Percentiles rank a stretch among this genome's conserved stretches.
Evolutionary conservation across 2,888 invertebrate species (phyloP).

Genomic region (Caenorhabditis sulstoni): DNA sequence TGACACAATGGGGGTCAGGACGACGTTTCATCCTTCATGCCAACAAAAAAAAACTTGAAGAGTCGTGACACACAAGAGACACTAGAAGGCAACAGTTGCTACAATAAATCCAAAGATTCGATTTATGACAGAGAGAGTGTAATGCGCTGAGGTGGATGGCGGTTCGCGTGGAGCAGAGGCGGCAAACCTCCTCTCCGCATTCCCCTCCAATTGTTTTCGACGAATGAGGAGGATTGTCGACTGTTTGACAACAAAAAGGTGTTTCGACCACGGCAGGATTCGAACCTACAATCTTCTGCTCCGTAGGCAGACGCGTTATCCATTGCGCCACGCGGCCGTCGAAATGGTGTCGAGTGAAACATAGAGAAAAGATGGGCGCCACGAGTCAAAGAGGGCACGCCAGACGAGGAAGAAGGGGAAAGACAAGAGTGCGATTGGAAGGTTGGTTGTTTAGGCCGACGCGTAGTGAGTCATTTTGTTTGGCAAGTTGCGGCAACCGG

Average conservation of each 20-base stretch:
- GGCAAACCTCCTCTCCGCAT: too few species aligned
- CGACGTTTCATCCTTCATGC: constrained; percentile 33
- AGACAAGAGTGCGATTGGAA: too few species aligned
- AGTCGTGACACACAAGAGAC: constrained; percentile 13
- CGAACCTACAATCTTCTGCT: constrained; percentile 81
- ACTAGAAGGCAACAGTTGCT: constrained; percentile 33
- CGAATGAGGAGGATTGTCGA: neutral
- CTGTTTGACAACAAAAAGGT: constrained; percentile 9
- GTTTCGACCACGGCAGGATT: constrained; percentile 78
- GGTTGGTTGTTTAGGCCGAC: too few species aligned
- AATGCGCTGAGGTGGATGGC: neutral
- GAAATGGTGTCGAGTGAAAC: neutral
- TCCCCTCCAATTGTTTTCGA: too few species aligned
- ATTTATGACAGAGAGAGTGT: constrained; percentile 29
- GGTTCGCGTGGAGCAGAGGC: neutral
- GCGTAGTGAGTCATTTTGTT: too few species aligned
- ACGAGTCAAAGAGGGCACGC: neutral
- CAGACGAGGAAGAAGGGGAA: neutral
- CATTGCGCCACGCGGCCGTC: constrained; percentile 74
- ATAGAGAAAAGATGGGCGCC: neutral
- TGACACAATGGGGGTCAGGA: neutral
- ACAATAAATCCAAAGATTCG: constrained; percentile 20
- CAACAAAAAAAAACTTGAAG: neutral
- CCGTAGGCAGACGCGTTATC: constrained; percentile 81
- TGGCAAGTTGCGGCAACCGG: neutral